Evolutionary conservation across 2,113 vertebrate species (phyloP), one percentile per base, ranked within the genome.

Genomic region (Tetraodon nigroviridis): DNA sequence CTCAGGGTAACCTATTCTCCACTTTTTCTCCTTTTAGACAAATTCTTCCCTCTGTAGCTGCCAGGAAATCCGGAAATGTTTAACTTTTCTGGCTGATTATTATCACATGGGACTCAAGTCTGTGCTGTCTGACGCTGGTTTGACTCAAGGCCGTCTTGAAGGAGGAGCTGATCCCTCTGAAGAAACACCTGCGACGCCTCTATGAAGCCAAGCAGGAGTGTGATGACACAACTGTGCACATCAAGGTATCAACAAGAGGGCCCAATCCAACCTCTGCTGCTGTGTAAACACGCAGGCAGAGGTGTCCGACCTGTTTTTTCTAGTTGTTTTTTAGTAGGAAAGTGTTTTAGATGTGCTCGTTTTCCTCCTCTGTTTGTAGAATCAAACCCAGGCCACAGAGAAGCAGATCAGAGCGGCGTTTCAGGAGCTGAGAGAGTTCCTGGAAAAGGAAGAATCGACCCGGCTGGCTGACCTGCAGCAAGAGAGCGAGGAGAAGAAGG

Each of bases 141-240:
- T 55, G 15, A 5, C 10, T 27, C 22, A 18, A 92, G 90, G 79
- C 67, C 22, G 87, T 82, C 57, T 50, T 92, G 48, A 86, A 75
- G 60, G 75, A 78, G n/a, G 88, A 89, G 16, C 51, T 91, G 48
- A 56, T 64, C 20, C 90, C 89, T 2, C 60, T 91, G 19, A 92
- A 92, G 85, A 90, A 89, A 66, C 79, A 62, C 65, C 80, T 92
- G 60, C 80, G 88, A 2, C 51, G 61, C 58, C 84, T 92, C 59
- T 92, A 92, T 74, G 88, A 90, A 77, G 85, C 84, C 78, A 92
- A 92, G 61, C 89, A 92, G 76, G 85, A 90, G 71, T 86, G 74
- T 77, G 90, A 92, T 75, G 88, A 91, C 87, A 83, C 84, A 73
- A 88, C 87, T 12, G 84, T 88, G 46, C 83, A 91, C 79, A 89